These are phyloP conservation scores for Drosophila quinaria DNA, from an alignment of 2,888 invertebrate species.

Conservation along the genomic window DNA sequence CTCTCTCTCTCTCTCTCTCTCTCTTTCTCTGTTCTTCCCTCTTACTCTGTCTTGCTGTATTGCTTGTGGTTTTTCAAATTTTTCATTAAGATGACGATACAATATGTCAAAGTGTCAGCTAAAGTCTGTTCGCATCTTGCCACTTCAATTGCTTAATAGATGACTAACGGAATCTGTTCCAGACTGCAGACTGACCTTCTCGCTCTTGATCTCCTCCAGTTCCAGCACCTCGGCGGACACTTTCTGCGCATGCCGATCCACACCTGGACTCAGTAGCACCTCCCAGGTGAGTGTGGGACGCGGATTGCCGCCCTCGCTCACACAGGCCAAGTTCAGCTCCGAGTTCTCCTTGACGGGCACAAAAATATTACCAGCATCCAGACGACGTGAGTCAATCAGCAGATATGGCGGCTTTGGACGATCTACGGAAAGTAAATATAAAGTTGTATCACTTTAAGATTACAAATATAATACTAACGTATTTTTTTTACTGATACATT, in stretches of 20 bases:
- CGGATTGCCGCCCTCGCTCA: slow-evolving; percentile 93
- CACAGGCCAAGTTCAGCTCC: slow-evolving; percentile 92
- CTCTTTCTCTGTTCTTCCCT: background rate
- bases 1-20: background rate
- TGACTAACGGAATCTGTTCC: background rate
- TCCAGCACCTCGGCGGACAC: slow-evolving; percentile 86
- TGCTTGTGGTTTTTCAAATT: slow-evolving; percentile 36
- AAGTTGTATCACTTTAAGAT: no score
- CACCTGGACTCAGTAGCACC: slow-evolving; percentile 86
- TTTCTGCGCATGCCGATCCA: slow-evolving; percentile 87
- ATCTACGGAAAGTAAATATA: slow-evolving; percentile 86
- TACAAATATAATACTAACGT: no score
- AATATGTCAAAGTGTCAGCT: slow-evolving; percentile 57
- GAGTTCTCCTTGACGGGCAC: slow-evolving; percentile 95
- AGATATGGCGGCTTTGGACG: slow-evolving; percentile 94
- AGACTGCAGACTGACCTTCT: slow-evolving; percentile 81
- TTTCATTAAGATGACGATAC: slow-evolving; percentile 45
- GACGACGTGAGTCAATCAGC: slow-evolving; percentile 93
- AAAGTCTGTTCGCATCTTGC: slow-evolving; percentile 21
- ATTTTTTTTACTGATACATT: no score
- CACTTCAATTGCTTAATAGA: slow-evolving; percentile 24
- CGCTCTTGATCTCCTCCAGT: slow-evolving; percentile 85
- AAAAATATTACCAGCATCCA: slow-evolving; percentile 95
- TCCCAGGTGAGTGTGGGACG: slow-evolving; percentile 87
- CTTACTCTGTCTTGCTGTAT: slow-evolving; percentile 15